Evolutionary conservation across 2,888 invertebrate species (phyloP).

Genomic region (Apoderus coryli): DNA sequence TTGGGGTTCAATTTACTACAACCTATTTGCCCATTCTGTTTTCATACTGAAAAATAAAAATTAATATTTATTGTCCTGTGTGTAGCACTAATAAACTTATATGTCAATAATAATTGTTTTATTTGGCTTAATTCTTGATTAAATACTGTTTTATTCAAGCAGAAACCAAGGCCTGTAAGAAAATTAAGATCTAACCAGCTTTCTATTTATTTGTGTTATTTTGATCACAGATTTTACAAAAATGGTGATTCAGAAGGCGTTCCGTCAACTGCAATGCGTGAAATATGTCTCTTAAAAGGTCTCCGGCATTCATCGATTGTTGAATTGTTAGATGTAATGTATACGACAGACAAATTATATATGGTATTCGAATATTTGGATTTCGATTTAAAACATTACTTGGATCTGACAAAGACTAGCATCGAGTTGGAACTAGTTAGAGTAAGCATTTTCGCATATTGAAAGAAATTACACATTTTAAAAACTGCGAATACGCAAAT

Average conservation of each 20-base stretch:
- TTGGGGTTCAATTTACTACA: too few relatives aligned
- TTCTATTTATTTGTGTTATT: background rate
- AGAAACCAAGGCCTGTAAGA: too few relatives aligned
- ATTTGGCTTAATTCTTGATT: too few relatives aligned
- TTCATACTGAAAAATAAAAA: too few relatives aligned
- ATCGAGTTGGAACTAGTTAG: slow-evolving; percentile 50
- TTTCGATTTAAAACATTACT: slow-evolving; percentile 81
- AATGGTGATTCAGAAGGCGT: slow-evolving; percentile 89
- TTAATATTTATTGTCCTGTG: too few relatives aligned
- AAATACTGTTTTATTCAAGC: too few relatives aligned
- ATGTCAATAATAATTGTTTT: too few relatives aligned
- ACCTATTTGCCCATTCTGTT: too few relatives aligned
- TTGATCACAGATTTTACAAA: slow-evolving; percentile 26
- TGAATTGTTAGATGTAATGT: slow-evolving; percentile 77
- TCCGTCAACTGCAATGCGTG: slow-evolving; percentile 92
- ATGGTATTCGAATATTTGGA: slow-evolving; percentile 90
- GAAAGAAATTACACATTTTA: too few relatives aligned
- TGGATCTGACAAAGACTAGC: slow-evolving; percentile 55
- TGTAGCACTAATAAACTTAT: too few relatives aligned
- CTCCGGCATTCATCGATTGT: slow-evolving; percentile 84
- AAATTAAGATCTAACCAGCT: background rate
- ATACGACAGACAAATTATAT: slow-evolving; percentile 71
- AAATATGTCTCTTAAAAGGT: slow-evolving; percentile 85
- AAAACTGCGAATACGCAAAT: too few relatives aligned
- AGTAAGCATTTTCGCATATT: slow-evolving; percentile 37